Base-by-base conservation (phyloP, 1,140 invertebrate species). In the Alviniconcha marisindica region DNA sequence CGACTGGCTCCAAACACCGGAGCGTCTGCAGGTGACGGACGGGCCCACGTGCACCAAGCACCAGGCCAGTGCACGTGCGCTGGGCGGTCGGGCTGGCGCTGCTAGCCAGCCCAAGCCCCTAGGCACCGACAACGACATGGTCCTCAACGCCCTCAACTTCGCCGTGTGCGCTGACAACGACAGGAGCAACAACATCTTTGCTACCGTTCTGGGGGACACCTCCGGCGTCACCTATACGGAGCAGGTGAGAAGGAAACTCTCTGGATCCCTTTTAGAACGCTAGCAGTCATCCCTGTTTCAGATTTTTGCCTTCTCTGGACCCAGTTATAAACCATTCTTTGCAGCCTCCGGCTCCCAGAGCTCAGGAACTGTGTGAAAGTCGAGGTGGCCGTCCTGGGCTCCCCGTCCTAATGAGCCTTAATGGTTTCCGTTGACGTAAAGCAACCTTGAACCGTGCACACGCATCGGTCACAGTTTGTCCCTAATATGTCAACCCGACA, bases 21-120 rank as follows among this genome's bases (percentile, higher is more conserved):
- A 80, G 0, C 54, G 60, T 10, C 56, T 80, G 56, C 33, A 40
- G 31, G 28, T 80, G 36, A 80, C 78, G 2, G 38, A 63, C 78
- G 78, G 78, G 33, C 78, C 78, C 36, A 80, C 78, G 18, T 80
- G 78, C 78, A n/a, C n/a, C n/a, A n/a, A n/a, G n/a, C 69, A 71
- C 69, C 69, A 71, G 14, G 2, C 3, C 2, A n/a, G n/a, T n/a
- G 3, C 12, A 33, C 63, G 28, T 33, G 33, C 69, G 33, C 3
- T 60, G 18, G 63, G 63, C 7, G 38, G 71, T 44, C 33, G 36
- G 56, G n/a, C n/a, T n/a, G 78, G 78, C 21, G 78, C 56, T 15
- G 3, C 44, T 38, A 69, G 78, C 60, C 28, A 63, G 12, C 78
- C 78, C 40, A 31, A 44, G 36, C 1, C 36, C 12, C 78, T 80